These are phyloP conservation scores for Nycticorax nycticorax DNA, from an alignment of 2,113 vertebrate genomes.

Conservation along the genomic window DNA sequence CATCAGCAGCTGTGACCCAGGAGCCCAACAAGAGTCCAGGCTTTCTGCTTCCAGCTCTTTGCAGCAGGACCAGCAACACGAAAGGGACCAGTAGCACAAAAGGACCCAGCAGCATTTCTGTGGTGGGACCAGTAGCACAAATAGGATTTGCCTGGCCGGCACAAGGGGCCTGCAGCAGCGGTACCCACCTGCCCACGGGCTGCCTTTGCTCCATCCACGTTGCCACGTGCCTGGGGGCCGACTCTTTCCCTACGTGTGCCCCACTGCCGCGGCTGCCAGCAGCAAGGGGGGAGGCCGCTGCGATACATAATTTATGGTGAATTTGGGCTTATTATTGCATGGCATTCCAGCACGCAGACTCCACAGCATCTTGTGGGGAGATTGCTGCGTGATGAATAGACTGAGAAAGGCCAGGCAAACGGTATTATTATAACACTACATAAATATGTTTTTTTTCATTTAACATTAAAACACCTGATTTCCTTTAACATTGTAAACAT, in stretches of 20 bases:
- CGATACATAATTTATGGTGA: conserved; percentile 17
- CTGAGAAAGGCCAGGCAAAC: conserved; percentile 72
- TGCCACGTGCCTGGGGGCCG: background rate
- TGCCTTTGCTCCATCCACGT: background rate
- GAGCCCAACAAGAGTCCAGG: background rate
- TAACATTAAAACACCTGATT: conserved; percentile 76
- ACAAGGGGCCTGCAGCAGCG: background rate
- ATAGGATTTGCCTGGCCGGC: background rate
- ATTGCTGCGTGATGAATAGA: conserved; percentile 61
- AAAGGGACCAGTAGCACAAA: background rate
- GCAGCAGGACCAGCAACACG: background rate
- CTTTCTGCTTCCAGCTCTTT: background rate
- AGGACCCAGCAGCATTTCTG: background rate
- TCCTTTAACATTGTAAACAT: conserved; percentile 76
- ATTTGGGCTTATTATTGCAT: conserved; percentile 42
- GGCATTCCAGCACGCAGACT: conserved; percentile 16
- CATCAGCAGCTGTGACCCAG: background rate
- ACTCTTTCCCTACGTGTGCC: background rate
- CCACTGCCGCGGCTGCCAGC: background rate
- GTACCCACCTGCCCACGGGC: background rate
- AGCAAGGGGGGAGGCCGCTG: background rate
- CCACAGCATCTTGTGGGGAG: conserved; percentile 47
- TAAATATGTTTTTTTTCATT: conserved; percentile 72
- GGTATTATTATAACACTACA: conserved; percentile 74
- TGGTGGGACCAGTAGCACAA: background rate